Evolutionary conservation across 1,140 invertebrate genomes (phyloP).

Genomic region (Caerostris extrusa): DNA sequence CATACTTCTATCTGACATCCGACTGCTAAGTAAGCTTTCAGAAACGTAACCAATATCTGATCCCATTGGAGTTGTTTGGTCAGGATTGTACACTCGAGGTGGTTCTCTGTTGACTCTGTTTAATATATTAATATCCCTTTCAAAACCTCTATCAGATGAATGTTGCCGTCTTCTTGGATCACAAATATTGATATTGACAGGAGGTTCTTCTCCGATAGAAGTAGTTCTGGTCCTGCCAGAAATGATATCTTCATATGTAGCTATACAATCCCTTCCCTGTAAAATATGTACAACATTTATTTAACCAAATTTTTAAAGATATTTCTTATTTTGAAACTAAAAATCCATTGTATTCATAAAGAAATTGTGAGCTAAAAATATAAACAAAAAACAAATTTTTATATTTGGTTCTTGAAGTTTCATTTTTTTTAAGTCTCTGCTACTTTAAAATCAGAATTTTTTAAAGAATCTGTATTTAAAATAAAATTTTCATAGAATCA

Average conservation of each 20-base stretch:
- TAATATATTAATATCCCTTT: conserved; percentile 42
- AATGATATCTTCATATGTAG: conserved; percentile 58
- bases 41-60: conserved; percentile 75
- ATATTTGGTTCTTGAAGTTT: too few relatives aligned
- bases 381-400: too few relatives aligned
- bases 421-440: too few relatives aligned
- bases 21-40: conserved; percentile 53
- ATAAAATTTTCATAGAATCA: too few relatives aligned
- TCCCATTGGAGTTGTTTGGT: conserved; percentile 71
- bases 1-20: conserved; percentile 59
- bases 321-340: too few relatives aligned
- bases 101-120: conserved; percentile 40
- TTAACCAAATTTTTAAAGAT: too few relatives aligned
- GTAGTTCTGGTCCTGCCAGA: conserved; percentile 71
- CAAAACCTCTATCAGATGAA: conserved; percentile 44
- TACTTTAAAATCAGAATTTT: too few relatives aligned
- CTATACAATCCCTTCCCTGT: conserved; percentile 60
- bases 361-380: too few relatives aligned
- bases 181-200: neutral
- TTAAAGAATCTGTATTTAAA: too few relatives aligned
- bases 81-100: conserved; percentile 33
- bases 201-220: conserved; percentile 56
- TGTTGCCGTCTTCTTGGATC: conserved; percentile 40
- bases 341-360: too few relatives aligned
- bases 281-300: neutral